phyloP scores from a whole-genome alignment of 1,140 invertebrate species.

The Lasaia peninsularis region DNA sequence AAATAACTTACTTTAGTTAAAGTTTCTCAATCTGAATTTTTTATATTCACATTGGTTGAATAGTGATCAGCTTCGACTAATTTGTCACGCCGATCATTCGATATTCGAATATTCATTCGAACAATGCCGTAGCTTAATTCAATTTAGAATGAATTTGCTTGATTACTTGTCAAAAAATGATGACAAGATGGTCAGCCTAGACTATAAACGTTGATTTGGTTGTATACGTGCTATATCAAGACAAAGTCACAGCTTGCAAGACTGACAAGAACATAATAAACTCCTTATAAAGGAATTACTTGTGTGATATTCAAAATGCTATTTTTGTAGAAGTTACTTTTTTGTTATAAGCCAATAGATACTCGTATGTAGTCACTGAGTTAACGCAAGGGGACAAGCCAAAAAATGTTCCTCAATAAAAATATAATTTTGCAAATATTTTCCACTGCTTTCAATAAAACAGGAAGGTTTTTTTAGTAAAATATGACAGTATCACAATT shows the following conservation, averaged over 20 bases:
- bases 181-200: not conserved
- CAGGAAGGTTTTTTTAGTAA: no score
- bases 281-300: constrained; percentile 56
- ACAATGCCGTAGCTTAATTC: not conserved
- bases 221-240: constrained; percentile 27
- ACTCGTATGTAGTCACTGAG: not conserved
- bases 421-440: no score
- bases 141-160: not conserved
- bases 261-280: constrained; percentile 48
- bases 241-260: constrained; percentile 60
- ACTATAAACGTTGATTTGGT: constrained; percentile 15
- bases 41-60: no score
- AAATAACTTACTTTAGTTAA: no score
- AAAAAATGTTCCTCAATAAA: no score
- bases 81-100: no score
- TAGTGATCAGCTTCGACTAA: no score
- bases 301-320: constrained; percentile 56
- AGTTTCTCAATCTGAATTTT: no score
- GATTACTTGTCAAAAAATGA: not conserved
- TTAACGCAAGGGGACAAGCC: not conserved
- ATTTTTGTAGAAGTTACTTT: constrained; percentile 37
- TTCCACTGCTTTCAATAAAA: no score
- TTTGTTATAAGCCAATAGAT: constrained; percentile 5
- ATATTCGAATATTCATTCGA: no score
- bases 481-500: not conserved